These are phyloP conservation scores for Oreochromis aureus DNA, from an alignment of 2,113 vertebrate species.

Conservation along the genomic window DNA sequence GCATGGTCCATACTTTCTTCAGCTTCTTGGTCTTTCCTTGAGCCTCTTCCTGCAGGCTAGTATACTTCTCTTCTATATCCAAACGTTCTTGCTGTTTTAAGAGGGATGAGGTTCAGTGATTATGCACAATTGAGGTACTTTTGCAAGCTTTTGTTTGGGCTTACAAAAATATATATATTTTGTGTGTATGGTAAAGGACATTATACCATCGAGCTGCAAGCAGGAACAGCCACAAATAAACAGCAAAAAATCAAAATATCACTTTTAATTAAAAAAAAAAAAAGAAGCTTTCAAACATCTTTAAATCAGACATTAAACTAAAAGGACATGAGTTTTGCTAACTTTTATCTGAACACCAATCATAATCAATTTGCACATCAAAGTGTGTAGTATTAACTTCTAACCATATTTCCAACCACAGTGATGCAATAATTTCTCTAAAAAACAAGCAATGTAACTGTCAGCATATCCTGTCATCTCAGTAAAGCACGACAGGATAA, in stretches of 20 bases:
- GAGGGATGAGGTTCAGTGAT: neutral
- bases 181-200: neutral
- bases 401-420: neutral
- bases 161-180: neutral
- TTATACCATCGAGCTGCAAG: neutral
- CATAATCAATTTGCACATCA: neutral
- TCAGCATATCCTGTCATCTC: neutral
- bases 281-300: neutral
- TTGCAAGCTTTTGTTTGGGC: neutral
- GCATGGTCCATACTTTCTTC: constrained; percentile 99
- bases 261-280: neutral
- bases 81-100: constrained; percentile 90
- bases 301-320: neutral
- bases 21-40: constrained; percentile 98
- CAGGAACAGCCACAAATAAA: neutral
- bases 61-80: constrained; percentile 98
- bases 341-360: neutral
- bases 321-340: neutral
- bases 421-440: neutral
- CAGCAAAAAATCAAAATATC: neutral
- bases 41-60: constrained; percentile 95
- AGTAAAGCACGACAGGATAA: no score
- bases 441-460: neutral
- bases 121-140: neutral
- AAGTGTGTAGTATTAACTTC: neutral